Percentiles rank a stretch among this genome's conserved stretches.
Conservation (phyloP, 2,797 vertebrate genomes). For the Smutsia temminckii region DNA sequence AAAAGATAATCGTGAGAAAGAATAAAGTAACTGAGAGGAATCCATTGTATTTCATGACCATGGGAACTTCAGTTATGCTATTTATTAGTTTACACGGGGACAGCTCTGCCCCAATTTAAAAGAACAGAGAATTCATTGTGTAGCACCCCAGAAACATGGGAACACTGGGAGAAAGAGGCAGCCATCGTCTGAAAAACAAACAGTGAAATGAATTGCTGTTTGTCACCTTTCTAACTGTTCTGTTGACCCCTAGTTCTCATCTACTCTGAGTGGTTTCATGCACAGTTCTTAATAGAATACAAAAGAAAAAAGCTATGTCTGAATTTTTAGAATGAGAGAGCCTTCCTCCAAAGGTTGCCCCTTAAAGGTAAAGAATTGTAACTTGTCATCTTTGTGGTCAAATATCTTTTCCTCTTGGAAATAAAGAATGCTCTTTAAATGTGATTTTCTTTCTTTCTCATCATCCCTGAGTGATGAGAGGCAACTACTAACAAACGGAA, state of each 20-base stretch:
- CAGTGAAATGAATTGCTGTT: conserved; percentile 68
- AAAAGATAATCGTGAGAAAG: conserved; percentile 32
- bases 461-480: conserved; percentile 33
- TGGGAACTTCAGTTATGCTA: conserved; percentile 56
- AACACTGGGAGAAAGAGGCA: conserved; percentile 45
- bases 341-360: conserved; percentile 28
- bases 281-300: conserved; percentile 61
- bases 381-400: conserved; percentile 53
- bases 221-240: conserved; percentile 68
- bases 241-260: conserved; percentile 55
- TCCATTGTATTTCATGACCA: conserved; percentile 37
- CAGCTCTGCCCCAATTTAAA: conserved; percentile 68
- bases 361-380: conserved; percentile 54
- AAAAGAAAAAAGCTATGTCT: conserved; percentile 59
- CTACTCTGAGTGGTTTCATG: conserved; percentile 51
- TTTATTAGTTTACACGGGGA: conserved; percentile 68
- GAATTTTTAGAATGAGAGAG: conserved; percentile 53
- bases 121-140: conserved; percentile 68
- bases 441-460: conserved; percentile 54
- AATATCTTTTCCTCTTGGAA: conserved; percentile 48
- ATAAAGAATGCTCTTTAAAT: conserved; percentile 55
- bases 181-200: conserved; percentile 72
- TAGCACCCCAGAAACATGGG: conserved; percentile 55
- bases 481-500: conserved; percentile 42
- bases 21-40: conserved; percentile 49